Base-by-base conservation (phyloP, 2,113 vertebrate genomes). In the Cairina moschata region DNA sequence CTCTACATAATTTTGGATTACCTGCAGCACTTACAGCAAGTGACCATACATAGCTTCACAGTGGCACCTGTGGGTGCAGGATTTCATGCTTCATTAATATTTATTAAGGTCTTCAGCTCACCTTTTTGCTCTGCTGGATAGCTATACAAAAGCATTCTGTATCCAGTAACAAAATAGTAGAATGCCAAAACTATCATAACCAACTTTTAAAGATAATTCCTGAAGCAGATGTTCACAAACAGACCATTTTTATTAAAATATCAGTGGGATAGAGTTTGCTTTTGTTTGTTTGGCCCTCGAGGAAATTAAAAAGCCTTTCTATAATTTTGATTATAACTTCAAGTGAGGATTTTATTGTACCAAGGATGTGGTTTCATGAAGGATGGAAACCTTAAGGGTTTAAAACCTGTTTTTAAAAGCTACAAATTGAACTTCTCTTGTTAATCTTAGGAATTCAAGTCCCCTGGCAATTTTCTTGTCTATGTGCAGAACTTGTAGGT, bases 231-330 rank as follows among this genome's bases (percentile, higher is more conserved):
- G 91, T 97, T 96, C 56, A n/a, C 86, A 88, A 95, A 76, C 62
- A 90, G 69, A 74, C 88, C 60, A 67, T 91, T 97, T 90, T 86
- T 92, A 95, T 94, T 96, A 96, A 94, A 96, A 79, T 82, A 97
- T 88, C 91, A 95, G 93, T 93, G 48, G 86, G 93, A 96, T 95
- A 48, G 68, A 93, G 66, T 74, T 95, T 85, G 38, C 29, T 65
- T 91, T 95, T 91, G 66, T 93, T 97, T 96, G 92, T 95, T 97
- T 97, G 90, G 86, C 91, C 96, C 95, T 97, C 25, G 21, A 97
- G 95, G 93, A 97, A 96, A 95, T 94, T 79, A 86, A 97, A 93
- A 95, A 91, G 42, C 34, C 58, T 90, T 95, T 95, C 86, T 95
- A 71, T 95, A 92, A 95, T 95, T 95, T 88, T 95, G 91, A 97